These are phyloP conservation scores for Tachina lurida DNA, from an alignment of 2,888 invertebrate genomes.

Conservation along the genomic window DNA sequence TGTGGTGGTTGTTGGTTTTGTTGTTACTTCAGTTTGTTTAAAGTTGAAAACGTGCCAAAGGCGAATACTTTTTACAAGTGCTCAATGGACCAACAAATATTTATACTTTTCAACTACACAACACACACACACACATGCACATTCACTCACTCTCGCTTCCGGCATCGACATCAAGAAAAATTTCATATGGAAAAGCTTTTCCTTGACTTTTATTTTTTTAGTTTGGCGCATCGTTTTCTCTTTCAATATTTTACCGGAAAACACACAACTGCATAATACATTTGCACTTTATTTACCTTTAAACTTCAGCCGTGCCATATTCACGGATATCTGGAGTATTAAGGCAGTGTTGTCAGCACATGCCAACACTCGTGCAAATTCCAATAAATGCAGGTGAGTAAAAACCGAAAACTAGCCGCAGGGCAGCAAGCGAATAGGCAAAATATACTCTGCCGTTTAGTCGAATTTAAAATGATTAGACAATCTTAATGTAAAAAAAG, in stretches of 20 bases:
- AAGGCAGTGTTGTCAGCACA: constrained; percentile 17
- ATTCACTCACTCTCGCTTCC: neutral
- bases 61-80: constrained; percentile 70
- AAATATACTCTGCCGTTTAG: too few species aligned
- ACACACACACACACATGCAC: neutral
- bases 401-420: too few species aligned
- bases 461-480: neutral
- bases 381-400: neutral
- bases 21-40: constrained; percentile 56
- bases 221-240: constrained; percentile 38
- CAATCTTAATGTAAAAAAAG: too few species aligned
- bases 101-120: constrained; percentile 47
- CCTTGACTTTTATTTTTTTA: constrained; percentile 12
- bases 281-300: constrained; percentile 55
- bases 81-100: constrained; percentile 71
- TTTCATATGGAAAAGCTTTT: constrained; percentile 36
- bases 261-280: constrained; percentile 30
- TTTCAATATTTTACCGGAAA: constrained; percentile 53
- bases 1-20: constrained; percentile 25
- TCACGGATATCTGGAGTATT: constrained; percentile 19
- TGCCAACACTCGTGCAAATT: neutral
- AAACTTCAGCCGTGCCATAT: constrained; percentile 21
- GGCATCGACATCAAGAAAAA: constrained; percentile 19
- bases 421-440: too few species aligned
- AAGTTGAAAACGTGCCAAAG: constrained; percentile 70